A percentile compares a stretch with the other conserved stretches of the same genome.
Evolutionary conservation across 53 echinoderm and acorn worm species (phyloP).

Genomic region (Hippasteria phrygiana): DNA sequence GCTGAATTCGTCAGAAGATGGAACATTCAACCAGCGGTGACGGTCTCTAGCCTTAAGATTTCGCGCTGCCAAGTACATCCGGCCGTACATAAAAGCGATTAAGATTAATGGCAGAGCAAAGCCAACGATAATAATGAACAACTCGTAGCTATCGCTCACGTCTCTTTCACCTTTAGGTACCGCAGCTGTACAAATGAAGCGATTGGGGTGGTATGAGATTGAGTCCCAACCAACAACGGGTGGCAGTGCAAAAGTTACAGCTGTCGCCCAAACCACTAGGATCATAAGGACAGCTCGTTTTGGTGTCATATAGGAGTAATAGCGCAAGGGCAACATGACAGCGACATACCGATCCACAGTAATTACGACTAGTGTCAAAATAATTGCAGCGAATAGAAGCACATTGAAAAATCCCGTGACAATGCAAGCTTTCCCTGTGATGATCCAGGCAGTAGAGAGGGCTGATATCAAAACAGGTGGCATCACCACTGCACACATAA

Average conservation of each 20-base stretch:
- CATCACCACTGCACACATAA: slow-evolving; percentile 81
- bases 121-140: slow-evolving; percentile 64
- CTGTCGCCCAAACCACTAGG: slow-evolving; percentile 69
- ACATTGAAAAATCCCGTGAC: slow-evolving; percentile 79
- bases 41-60: slow-evolving; percentile 54
- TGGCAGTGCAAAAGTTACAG: slow-evolving; percentile 74
- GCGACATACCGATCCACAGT: slow-evolving; percentile 87
- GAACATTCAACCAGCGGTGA: slow-evolving; percentile 58
- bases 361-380: slow-evolving; percentile 82
- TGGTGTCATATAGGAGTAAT: slow-evolving; percentile 72
- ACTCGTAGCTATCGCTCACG: slow-evolving; percentile 47
- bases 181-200: slow-evolving; percentile 79
- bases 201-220: slow-evolving; percentile 68
- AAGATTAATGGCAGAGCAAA: slow-evolving; percentile 60
- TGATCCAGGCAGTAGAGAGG: slow-evolving; percentile 73
- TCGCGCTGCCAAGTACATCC: slow-evolving; percentile 70
- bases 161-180: background rate
- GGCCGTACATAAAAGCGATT: slow-evolving; percentile 68
- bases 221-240: slow-evolving; percentile 83
- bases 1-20: slow-evolving; percentile 39
- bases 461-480: slow-evolving; percentile 80
- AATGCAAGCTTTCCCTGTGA: slow-evolving; percentile 67
- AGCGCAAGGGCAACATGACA: slow-evolving; percentile 78
- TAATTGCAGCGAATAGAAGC: slow-evolving; percentile 75
- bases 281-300: slow-evolving; percentile 67